Conservation (phyloP, 2,797 vertebrate genomes). For the Phaenicophaeus curvirostris region DNA sequence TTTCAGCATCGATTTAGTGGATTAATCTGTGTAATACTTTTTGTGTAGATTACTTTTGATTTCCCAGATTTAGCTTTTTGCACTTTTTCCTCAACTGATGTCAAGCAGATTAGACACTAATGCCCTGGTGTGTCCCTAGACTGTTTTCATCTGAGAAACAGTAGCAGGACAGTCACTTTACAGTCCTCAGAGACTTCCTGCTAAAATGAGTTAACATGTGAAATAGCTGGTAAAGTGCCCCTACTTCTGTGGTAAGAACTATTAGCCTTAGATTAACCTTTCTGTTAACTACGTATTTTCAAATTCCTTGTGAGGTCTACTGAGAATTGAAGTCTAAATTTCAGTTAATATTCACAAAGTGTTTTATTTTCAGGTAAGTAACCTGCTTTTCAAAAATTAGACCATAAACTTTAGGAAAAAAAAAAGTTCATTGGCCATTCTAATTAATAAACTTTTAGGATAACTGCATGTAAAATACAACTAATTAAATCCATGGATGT, state of each 20-base stretch:
- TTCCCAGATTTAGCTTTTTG: background rate
- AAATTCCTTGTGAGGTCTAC: background rate
- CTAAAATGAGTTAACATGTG: constrained; percentile 33
- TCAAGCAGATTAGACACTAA: constrained; percentile 28
- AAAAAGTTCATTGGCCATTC: background rate
- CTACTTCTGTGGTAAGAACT: background rate
- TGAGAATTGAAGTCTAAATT: background rate
- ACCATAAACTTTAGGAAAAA: background rate
- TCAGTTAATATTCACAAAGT: background rate
- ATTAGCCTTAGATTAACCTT: constrained; percentile 19
- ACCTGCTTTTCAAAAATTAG: background rate
- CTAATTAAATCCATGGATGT: background rate
- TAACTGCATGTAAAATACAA: background rate
- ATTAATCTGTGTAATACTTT: background rate
- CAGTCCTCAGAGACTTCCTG: background rate
- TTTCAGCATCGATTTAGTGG: background rate
- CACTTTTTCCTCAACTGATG: background rate
- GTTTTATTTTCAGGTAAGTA: background rate
- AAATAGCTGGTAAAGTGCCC: background rate
- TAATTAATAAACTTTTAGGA: background rate
- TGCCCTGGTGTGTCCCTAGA: background rate
- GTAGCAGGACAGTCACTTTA: background rate
- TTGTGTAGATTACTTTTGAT: background rate
- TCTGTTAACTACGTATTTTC: constrained; percentile 8
- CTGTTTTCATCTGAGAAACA: background rate